These are phyloP conservation scores for Galerucella nymphaeae DNA, from an alignment of 2,888 invertebrate species.

Conservation along the genomic window DNA sequence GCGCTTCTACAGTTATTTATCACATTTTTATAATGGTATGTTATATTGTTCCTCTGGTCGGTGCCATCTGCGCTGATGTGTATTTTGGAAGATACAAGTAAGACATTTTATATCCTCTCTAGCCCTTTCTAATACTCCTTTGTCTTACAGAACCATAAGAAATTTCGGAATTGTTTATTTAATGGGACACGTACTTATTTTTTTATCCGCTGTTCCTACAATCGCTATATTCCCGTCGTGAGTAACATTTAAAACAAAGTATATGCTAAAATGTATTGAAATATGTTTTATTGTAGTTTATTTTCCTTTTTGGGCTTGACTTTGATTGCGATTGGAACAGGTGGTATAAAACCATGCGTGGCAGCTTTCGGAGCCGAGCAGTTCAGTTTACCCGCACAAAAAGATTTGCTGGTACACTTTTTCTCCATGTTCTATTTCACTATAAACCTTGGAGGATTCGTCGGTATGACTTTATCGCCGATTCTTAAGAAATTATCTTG, in stretches of 20 bases:
- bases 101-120: constrained; percentile 32
- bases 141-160: constrained; percentile 74
- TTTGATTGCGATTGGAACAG: constrained; percentile 80
- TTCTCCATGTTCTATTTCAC: constrained; percentile 88
- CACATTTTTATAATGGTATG: constrained; percentile 83
- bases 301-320: constrained; percentile 70
- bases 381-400: constrained; percentile 77
- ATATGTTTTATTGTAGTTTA: constrained; percentile 59
- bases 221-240: constrained; percentile 70
- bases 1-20: constrained; percentile 78
- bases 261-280: too few relatives aligned
- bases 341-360: constrained; percentile 89
- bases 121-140: background rate
- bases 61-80: constrained; percentile 83
- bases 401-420: constrained; percentile 74
- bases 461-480: constrained; percentile 79
- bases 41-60: constrained; percentile 79
- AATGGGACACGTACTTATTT: constrained; percentile 75
- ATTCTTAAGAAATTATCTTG: constrained; percentile 75
- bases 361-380: constrained; percentile 90
- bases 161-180: constrained; percentile 81
- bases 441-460: constrained; percentile 77
- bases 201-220: constrained; percentile 71
- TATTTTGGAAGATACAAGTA: constrained; percentile 79
- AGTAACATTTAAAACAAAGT: constrained; percentile 48